Evolutionary conservation across 1,140 invertebrate species (phyloP), one percentile per base, ranked within the genome.

Genomic region (Bombus superbus): DNA sequence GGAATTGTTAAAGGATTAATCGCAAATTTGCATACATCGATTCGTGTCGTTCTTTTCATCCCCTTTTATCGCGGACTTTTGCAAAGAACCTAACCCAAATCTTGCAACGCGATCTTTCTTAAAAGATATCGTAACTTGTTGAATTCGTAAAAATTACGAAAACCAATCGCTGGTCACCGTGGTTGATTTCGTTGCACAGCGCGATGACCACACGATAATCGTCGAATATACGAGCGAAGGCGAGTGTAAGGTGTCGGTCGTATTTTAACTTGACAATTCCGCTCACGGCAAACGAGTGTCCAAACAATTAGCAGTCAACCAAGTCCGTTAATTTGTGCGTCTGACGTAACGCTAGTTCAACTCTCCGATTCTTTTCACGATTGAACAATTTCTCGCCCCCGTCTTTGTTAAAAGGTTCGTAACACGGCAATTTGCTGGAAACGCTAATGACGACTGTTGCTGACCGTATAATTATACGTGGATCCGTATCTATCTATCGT

Each of bases 241-340:
- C 28, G 28, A 62, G 59, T 11, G 28, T n/a, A 15, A 64, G 28
- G 32, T 28, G 68, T 42, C 22, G 81, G 32, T 85, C 76, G 78
- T 88, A 88, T 82, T 88, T 88, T 85, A 88, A 64, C 73, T 66
- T 32, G 62, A 77, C 73, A 57, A 76, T 83, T 57, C 25, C 40
- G 35, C n/a, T 42, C 35, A 47, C 38, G 76, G 88, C 82, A 71
- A 89, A 44, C 81, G 62, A 64, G 73, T 85, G 82, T 89, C 74
- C 82, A 85, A 87, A 85, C 82, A 87, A 89, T 89, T 87, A 89
- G 68, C 82, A 57, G 15, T 62, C 53, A 71, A 69, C 73, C 71
- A n/a, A 53, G 57, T 10, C 32, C n/a, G 78, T 44, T 86, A 83
- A 86, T 83, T 86, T 77, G 53, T 66, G 6, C 66, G 80, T 42